Percentiles rank a stretch among this genome's conserved stretches.
Conservation (phyloP, 2,113 vertebrate species). For the Brachyhypopomus occidentalis region DNA sequence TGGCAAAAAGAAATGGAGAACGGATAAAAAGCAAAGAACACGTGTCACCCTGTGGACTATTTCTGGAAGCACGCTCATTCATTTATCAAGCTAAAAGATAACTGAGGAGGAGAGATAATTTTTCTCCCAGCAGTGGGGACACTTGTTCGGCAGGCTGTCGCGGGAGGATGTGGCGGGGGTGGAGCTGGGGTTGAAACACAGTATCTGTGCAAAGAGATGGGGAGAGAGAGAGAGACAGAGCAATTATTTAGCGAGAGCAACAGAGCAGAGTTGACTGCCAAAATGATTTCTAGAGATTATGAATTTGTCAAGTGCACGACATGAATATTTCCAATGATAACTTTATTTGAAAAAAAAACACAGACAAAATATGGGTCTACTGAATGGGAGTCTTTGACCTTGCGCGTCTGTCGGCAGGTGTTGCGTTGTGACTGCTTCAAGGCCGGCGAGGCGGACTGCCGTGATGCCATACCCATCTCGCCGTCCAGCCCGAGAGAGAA, state of each 20-base stretch:
- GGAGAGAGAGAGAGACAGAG: not conserved
- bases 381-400: not conserved
- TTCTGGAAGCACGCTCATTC: slow-evolving; percentile 29
- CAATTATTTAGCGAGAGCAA: not conserved
- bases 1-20: not conserved
- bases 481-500: slow-evolving; percentile 81
- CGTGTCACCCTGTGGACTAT: slow-evolving; percentile 12
- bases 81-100: slow-evolving; percentile 12
- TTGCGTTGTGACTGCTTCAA: slow-evolving; percentile 80
- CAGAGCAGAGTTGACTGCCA: not conserved
- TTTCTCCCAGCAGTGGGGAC: slow-evolving; percentile 1
- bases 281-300: not conserved
- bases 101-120: not conserved
- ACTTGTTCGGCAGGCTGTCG: slow-evolving; percentile 2
- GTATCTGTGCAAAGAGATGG: not conserved
- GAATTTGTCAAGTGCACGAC: no score
- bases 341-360: not conserved
- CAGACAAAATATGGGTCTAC: not conserved
- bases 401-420: slow-evolving; percentile 66
- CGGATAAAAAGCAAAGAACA: not conserved
- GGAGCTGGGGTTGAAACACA: not conserved
- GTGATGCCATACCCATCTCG: slow-evolving; percentile 70
- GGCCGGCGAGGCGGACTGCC: slow-evolving; percentile 72
- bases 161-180: not conserved
- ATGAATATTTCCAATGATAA: no score